These are phyloP conservation scores for Psittacula echo DNA, from an alignment of 2,797 vertebrate species.

Conservation along the genomic window DNA sequence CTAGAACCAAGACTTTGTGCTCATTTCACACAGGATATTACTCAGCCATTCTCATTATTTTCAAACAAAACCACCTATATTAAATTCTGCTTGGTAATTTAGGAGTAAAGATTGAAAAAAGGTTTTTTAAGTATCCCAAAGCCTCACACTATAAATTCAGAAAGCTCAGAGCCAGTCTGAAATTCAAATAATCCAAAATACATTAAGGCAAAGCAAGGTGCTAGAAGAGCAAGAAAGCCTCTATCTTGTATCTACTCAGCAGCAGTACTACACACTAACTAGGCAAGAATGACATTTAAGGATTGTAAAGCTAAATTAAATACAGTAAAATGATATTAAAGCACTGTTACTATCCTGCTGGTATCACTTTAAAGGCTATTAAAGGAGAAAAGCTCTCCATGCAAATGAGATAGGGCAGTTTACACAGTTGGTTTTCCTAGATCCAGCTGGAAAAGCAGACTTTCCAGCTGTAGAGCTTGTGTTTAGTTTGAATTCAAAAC, in stretches of 20 bases:
- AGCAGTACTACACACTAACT: background rate
- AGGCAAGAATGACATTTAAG: background rate
- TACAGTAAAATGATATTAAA: background rate
- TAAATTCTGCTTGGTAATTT: background rate
- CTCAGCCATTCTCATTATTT: constrained; percentile 8
- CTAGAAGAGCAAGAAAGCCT: background rate
- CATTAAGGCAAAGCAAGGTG: background rate
- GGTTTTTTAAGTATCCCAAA: background rate
- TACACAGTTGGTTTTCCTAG: background rate
- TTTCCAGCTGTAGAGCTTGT: background rate
- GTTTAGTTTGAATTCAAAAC: background rate
- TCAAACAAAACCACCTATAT: background rate
- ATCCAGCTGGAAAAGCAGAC: background rate
- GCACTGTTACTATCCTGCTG: background rate
- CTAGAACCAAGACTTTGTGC: background rate
- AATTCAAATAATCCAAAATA: background rate
- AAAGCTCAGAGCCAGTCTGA: background rate
- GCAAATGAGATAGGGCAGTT: background rate
- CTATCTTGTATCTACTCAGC: background rate
- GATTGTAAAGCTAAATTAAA: background rate
- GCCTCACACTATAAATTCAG: constrained; percentile 13
- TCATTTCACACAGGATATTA: constrained; percentile 37
- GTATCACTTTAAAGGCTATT: background rate
- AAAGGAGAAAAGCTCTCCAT: background rate
- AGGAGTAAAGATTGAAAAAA: background rate